Evolutionary conservation across 2,888 invertebrate genomes (phyloP).

Genomic region (Gymnocheta viridis): DNA sequence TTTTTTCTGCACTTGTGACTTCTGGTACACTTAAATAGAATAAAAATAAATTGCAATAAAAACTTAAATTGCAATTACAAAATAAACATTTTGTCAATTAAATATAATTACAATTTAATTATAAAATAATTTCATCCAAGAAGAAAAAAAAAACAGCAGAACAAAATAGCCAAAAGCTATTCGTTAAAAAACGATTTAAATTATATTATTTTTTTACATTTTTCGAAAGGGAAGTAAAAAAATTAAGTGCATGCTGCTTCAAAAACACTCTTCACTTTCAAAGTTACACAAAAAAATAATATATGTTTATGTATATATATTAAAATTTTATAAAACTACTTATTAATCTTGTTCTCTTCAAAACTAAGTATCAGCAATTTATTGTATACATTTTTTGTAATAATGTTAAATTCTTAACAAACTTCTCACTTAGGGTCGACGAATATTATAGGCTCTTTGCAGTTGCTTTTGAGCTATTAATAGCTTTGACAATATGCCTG

Average conservation of each 20-base stretch:
- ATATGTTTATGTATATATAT: too few relatives aligned
- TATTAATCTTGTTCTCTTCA: too few relatives aligned
- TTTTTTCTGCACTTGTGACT: background rate
- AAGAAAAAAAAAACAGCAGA: background rate
- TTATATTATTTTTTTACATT: background rate
- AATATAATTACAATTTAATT: constrained; percentile 25
- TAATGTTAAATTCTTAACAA: too few relatives aligned
- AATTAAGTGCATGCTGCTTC: background rate
- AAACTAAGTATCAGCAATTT: too few relatives aligned
- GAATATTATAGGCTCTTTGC: too few relatives aligned
- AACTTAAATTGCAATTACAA: constrained; percentile 27
- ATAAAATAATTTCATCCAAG: background rate
- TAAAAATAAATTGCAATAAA: background rate
- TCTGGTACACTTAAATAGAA: background rate
- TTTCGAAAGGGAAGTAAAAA: background rate
- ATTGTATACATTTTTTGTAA: too few relatives aligned
- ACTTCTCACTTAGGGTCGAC: too few relatives aligned
- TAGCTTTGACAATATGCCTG: too few relatives aligned
- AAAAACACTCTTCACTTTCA: background rate
- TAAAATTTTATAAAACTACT: too few relatives aligned
- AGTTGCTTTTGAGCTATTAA: too few relatives aligned
- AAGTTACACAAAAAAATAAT: background rate
- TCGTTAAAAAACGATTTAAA: background rate
- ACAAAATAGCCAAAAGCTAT: constrained; percentile 3
- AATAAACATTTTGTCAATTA: constrained; percentile 44